phyloP scores from a whole-genome alignment of 2,888 invertebrate species.

The Calameuta filiformis region DNA sequence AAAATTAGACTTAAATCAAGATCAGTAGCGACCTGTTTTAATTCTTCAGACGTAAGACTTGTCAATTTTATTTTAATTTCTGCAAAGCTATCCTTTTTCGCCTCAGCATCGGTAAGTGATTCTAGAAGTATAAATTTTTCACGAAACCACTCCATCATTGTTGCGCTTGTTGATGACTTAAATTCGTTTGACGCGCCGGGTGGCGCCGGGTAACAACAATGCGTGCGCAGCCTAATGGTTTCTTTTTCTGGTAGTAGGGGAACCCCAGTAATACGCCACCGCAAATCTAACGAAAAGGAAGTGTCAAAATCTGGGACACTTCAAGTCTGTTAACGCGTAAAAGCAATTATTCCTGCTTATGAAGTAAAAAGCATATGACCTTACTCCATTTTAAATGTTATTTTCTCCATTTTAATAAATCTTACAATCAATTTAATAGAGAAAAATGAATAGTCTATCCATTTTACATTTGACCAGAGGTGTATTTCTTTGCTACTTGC shows the following conservation, averaged over 20 bases:
- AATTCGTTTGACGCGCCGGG: slow-evolving; percentile 4
- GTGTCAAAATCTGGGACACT: neutral
- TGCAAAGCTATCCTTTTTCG: slow-evolving; percentile 41
- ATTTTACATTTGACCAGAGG: slow-evolving; percentile 2
- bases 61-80: slow-evolving; percentile 52
- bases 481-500: neutral
- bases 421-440: neutral
- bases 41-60: slow-evolving; percentile 37
- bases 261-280: neutral
- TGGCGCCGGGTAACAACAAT: neutral
- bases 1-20: slow-evolving; percentile 46
- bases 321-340: neutral
- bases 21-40: slow-evolving; percentile 37
- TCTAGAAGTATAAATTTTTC: slow-evolving; percentile 39
- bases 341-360: neutral
- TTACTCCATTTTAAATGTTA: neutral
- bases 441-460: neutral
- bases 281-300: neutral
- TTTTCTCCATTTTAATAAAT: neutral
- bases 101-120: slow-evolving; percentile 38
- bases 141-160: slow-evolving; percentile 49
- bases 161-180: slow-evolving; percentile 6
- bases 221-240: neutral
- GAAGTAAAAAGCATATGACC: neutral
- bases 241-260: neutral